phyloP scores from a whole-genome alignment of 2,113 vertebrate species.

The Odocoileus hemionus region DNA sequence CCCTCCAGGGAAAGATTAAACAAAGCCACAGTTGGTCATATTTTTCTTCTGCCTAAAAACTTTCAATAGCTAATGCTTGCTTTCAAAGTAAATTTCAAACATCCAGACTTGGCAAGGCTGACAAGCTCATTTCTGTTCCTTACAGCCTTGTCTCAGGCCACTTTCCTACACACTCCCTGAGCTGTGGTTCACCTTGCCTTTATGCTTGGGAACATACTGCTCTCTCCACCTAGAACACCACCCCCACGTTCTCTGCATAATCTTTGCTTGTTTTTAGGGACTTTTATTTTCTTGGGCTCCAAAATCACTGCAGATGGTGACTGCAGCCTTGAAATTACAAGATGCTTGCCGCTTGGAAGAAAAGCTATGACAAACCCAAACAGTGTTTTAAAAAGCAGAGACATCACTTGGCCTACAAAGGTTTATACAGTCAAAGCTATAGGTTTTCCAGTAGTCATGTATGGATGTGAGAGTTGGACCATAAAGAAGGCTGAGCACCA shows the following conservation, averaged over 20 bases:
- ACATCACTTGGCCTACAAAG: not conserved
- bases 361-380: not conserved
- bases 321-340: not conserved
- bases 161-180: not conserved
- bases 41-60: not conserved
- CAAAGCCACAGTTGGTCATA: not conserved
- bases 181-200: not conserved
- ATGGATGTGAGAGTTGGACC: not conserved
- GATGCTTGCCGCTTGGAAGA: not conserved
- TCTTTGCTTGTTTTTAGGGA: not conserved
- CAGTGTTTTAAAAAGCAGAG: not conserved
- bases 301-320: not conserved
- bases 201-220: not conserved
- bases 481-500: not conserved
- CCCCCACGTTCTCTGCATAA: not conserved
- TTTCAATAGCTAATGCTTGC: not conserved
- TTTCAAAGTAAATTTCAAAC: conserved; percentile 11
- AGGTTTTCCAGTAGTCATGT: not conserved
- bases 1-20: not conserved
- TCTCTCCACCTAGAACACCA: not conserved
- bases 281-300: not conserved
- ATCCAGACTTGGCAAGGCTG: not conserved
- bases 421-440: not conserved
- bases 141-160: not conserved
- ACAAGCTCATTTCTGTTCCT: not conserved